Conservation (phyloP, 2,797 vertebrate genomes). For the Bucorvus abyssinicus region DNA sequence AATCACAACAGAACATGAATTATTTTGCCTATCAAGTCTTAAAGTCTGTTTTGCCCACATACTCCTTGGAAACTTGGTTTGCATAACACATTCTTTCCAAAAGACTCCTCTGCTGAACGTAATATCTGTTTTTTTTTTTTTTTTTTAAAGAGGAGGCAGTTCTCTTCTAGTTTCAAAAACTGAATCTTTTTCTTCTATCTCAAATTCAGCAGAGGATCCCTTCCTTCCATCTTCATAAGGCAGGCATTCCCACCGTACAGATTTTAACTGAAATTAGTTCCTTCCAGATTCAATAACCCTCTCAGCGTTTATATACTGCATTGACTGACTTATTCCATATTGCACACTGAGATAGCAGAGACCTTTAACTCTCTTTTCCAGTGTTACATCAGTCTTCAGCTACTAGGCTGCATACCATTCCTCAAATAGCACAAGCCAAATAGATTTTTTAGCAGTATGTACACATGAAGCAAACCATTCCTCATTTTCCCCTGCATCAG, state of each 20-base stretch:
- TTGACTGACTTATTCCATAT: not conserved
- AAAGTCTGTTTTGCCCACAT: constrained; percentile 18
- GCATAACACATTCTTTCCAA: constrained; percentile 14
- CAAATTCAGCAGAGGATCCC: not conserved
- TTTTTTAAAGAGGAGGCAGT: not conserved
- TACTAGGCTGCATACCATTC: not conserved
- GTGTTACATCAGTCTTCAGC: not conserved
- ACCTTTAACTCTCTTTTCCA: constrained; percentile 9
- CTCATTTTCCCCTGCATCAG: not conserved
- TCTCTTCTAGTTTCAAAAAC: not conserved
- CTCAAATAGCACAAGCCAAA: not conserved
- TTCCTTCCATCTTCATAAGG: not conserved
- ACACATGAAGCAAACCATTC: not conserved
- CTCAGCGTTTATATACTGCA: not conserved
- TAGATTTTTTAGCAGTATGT: not conserved
- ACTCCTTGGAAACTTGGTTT: constrained; percentile 41
- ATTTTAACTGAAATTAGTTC: not conserved
- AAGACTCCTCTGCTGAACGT: constrained; percentile 2
- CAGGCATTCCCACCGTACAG: not conserved
- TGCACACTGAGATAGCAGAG: not conserved
- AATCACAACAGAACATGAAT: not conserved
- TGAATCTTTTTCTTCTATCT: not conserved
- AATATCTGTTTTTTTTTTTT: not conserved
- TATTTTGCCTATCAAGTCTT: not conserved
- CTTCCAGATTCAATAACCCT: not conserved